phyloP scores from a whole-genome alignment of 2,797 vertebrate species.

The Tauraco hartlaubi region DNA sequence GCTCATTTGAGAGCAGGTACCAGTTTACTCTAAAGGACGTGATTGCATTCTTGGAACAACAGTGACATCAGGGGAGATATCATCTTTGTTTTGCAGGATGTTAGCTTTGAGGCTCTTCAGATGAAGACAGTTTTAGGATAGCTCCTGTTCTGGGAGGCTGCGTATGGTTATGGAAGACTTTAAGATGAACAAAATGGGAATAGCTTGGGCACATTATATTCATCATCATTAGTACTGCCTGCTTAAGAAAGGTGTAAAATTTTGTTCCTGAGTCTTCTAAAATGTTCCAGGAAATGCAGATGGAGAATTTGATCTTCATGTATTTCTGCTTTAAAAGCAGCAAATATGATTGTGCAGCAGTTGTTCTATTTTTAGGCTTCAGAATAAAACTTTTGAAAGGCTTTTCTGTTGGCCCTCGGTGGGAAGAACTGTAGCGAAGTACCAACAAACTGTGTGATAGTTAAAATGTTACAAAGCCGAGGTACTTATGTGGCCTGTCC shows the following conservation, averaged over 20 bases:
- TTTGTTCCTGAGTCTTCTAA: background rate
- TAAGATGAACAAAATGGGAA: background rate
- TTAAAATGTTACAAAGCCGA: background rate
- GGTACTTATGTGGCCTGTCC: background rate
- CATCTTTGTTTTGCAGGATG: background rate
- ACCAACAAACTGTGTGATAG: fast-evolving
- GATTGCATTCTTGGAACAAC: background rate
- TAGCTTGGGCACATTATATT: background rate
- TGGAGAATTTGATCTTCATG: background rate
- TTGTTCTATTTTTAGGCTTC: background rate
- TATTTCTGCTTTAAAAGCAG: background rate
- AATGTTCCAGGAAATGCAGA: background rate
- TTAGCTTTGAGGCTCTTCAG: background rate
- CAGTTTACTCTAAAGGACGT: background rate
- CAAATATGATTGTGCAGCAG: background rate
- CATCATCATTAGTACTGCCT: background rate
- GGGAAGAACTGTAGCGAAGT: background rate
- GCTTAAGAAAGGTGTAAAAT: background rate
- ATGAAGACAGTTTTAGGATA: background rate
- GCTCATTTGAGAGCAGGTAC: background rate
- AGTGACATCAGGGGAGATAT: background rate
- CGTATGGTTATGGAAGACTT: background rate
- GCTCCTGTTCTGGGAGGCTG: background rate
- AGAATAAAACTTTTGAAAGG: background rate
- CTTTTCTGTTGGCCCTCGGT: fast-evolving